Conservation (phyloP, 2,113 vertebrate species). For the Crypturellus undulatus region DNA sequence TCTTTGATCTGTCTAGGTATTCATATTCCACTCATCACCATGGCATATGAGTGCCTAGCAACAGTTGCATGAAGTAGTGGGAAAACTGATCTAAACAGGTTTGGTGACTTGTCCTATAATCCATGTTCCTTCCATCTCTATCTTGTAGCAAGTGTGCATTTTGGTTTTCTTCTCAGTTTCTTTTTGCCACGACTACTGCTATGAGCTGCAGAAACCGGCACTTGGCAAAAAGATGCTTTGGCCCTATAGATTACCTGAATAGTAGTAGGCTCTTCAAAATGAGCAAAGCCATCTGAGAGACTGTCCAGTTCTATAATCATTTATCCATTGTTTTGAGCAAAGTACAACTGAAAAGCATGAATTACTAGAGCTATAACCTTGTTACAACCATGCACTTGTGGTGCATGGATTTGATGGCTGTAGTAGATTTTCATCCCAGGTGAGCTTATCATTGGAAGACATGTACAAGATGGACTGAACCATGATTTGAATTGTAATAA, state of each 20-base stretch:
- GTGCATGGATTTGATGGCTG: not conserved
- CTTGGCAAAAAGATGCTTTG: not conserved
- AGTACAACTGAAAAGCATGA: not conserved
- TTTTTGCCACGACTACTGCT: not conserved
- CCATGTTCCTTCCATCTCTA: not conserved
- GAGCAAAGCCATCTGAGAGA: not conserved
- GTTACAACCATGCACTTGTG: too few species aligned
- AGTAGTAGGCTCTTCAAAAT: not conserved
- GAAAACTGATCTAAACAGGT: conserved; percentile 12
- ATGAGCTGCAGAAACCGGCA: not conserved
- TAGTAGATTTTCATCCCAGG: not conserved
- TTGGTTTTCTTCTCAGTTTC: not conserved
- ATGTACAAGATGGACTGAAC: not conserved
- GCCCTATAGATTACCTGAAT: not conserved
- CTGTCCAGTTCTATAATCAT: not conserved
- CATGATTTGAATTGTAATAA: not conserved
- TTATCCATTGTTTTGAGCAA: not conserved
- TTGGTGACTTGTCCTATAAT: not conserved
- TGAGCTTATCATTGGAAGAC: not conserved
- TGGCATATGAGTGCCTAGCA: conserved; percentile 62
- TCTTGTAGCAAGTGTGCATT: not conserved
- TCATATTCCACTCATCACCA: conserved; percentile 36
- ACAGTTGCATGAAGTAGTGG: conserved; percentile 51
- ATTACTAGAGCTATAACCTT: not conserved
- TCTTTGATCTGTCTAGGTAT: conserved; percentile 51